Evolutionary conservation across 2,797 vertebrate species (phyloP), one percentile per base, ranked within the genome.

Genomic region (Trematomus bernacchii): DNA sequence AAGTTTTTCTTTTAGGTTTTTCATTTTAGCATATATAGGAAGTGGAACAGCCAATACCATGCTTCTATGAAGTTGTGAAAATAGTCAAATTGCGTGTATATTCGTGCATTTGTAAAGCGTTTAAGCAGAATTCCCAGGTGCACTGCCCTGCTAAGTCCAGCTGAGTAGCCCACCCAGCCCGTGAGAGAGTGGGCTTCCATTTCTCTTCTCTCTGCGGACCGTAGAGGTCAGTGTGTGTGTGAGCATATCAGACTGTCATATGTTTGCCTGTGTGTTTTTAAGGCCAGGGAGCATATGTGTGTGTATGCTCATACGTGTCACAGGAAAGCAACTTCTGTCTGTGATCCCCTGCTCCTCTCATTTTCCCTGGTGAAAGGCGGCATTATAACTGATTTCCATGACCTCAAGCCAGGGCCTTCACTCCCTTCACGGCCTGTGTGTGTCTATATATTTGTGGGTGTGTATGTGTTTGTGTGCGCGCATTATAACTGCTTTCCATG

Each of bases 111-210:
- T 52, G 19, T 71, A 76, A 90, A 92, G 85, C 48, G 76, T 82
- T 92, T 87, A 77, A 92, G 76, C 89, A 94, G 93, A 94, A 92
- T 87, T 94, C 87, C 88, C 91, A 85, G 54, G 85, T 83, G 87
- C 73, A 76, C 83, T 87, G 86, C 60, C 83, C 89, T 63, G 50
- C 69, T 64, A 71, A 51, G 85, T 88, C 88, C 88, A 89, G 90
- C 88, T 90, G 93, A 94, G 66, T 88, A 72, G 94, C 93, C 95
- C 95, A 96, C 95, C 95, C 95, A 95, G 89, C 78, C 88, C 82
- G 91, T 88, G 79, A 91, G 90, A 89, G 90, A 89, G 82, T 80
- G 82, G 80, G 82, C 83, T 84, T 90, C 90, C 90, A 93, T 94
- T 92, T 92, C 78, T 91, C 91, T 90, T n/a, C n/a, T 89, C 87